Conservation (phyloP, 2,113 vertebrate species). For the Larimichthys polyactis region DNA sequence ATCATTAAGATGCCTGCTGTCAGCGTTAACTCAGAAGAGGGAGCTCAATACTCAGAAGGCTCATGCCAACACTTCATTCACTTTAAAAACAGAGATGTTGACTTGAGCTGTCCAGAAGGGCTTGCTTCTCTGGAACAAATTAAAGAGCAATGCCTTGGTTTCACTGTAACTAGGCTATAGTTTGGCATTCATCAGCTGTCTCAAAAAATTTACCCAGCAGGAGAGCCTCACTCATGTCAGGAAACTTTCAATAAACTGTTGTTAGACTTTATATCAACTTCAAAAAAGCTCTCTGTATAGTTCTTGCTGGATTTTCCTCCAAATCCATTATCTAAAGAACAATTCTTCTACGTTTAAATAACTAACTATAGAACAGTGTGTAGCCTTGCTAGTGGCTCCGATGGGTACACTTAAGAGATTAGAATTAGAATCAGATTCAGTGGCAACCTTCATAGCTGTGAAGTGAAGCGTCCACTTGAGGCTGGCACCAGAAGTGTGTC, state of each 20-base stretch:
- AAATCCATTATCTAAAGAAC: background rate
- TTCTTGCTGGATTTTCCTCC: background rate
- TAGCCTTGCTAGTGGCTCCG: background rate
- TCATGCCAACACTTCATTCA: conserved; percentile 25
- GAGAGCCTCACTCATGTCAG: background rate
- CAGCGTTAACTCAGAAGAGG: conserved; percentile 25
- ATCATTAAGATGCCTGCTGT: conserved; percentile 15
- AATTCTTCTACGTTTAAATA: background rate
- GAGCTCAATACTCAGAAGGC: background rate
- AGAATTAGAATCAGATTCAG: too few species aligned
- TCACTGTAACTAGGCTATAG: conserved; percentile 23
- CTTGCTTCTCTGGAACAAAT: conserved; percentile 58
- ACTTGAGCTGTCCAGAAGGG: conserved; percentile 40
- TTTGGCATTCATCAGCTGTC: conserved; percentile 28
- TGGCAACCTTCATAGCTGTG: too few species aligned
- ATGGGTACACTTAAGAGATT: too few species aligned
- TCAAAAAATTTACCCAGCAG: conserved; percentile 18
- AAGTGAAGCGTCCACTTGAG: too few species aligned
- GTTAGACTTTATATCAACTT: background rate
- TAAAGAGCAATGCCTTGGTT: conserved; percentile 12
- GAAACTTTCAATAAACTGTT: conserved; percentile 38
- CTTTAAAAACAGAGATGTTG: conserved; percentile 48
- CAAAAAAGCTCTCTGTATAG: background rate
- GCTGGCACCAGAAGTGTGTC: too few species aligned
- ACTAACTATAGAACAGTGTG: background rate